Base-by-base conservation (phyloP, 30 jellyfish, hydroid and myxozoan species). In the Aurelia aurita complex sp. Pacific region DNA sequence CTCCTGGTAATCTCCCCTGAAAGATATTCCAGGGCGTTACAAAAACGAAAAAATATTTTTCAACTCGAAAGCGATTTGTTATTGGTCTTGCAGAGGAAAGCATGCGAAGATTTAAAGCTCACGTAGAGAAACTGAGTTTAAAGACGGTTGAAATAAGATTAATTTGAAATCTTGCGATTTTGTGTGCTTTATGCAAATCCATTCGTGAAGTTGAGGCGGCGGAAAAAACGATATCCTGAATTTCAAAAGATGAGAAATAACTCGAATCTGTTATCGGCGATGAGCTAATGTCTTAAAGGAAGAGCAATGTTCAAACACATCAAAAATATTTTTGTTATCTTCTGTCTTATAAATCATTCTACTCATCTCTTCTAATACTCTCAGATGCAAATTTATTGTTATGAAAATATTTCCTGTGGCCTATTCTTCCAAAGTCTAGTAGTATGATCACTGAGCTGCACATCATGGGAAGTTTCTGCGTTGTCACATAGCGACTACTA, bases 211-310 rank as follows among this genome's bases (percentile, higher is more conserved):
- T 70, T 68, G 77, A 81, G 52, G 53, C 59, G 83, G 90, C 83
- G 90, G 90, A 81, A 81, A 59, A 43, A 82, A 69, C 76, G 83
- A 81, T 81, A 81, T 81, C 83, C 90, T 71, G 90, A 46, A 59
- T 50, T 40, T 46, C 55, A 12, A 35, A 50, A 34, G 89, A 65
- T 79, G 69, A 29, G 38, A 65, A 67, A 79, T 71, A 79, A 66
- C 73, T 79, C 62, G 29, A 53, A 60, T 55, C 14, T 54, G 81
- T 43, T 79, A 79, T 79, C 73, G 29, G 75, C 35, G 69, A 38
- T 52, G 51, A 66, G 89, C 81, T 61, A 64, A 79, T 79, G 89
- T 66, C 40, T 50, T 65, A 52, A 34, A 79, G 80, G 74, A 65
- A 79, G 80, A 23, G 54, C 63, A 36, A 9, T 64, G 81, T 79